Evolutionary conservation across 2,113 vertebrate species (phyloP), one percentile per base, ranked within the genome.

Genomic region (Eira barbara): DNA sequence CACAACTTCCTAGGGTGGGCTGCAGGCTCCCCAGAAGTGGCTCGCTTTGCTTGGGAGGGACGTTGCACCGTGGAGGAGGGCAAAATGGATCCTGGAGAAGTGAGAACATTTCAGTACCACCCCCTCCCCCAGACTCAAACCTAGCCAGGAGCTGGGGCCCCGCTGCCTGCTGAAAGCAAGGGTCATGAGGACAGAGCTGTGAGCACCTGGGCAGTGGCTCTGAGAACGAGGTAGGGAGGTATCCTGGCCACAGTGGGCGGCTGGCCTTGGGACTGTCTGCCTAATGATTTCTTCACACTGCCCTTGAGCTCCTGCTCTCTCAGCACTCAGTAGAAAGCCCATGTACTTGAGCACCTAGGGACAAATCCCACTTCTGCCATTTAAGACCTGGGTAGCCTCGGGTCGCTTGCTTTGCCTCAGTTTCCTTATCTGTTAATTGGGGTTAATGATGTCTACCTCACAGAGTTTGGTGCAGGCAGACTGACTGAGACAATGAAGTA

Each of bases 91-190:
- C 67, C 11, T 6, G 0, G 13, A 36, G 20, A 83, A 12, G 9
- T 13, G 4, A 82, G 49, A 84, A 27, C 39, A 15, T 89, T 82
- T 91, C 34, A 36, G 4, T 65, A 73, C 61, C 67, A 98, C 98
- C 91, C 99, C 99, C 99, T 99, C 97, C 99, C 99, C 93, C 99
- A 98, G 57, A 99, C 99, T 98, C 99, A 99, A 98, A 99, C 99
- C 6, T 99, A 99, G 99, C 99, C 92, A 99, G 99, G 98, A 99
- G 99, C 91, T 99, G 98, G 0, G 99, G 99, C 47, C 99, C 99
- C 87, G 99, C 83, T 99, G 99, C 98, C 99, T 99, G 92, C 99
- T 99, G 95, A 99, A 98, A 65, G 99, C 99, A 92, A 99, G 98
- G 6, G 99, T 99, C 0, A 99, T 4, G 99, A 99, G 67, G 99